phyloP scores from a whole-genome alignment of 2,888 invertebrate species.

The Pyrgus malvae region DNA sequence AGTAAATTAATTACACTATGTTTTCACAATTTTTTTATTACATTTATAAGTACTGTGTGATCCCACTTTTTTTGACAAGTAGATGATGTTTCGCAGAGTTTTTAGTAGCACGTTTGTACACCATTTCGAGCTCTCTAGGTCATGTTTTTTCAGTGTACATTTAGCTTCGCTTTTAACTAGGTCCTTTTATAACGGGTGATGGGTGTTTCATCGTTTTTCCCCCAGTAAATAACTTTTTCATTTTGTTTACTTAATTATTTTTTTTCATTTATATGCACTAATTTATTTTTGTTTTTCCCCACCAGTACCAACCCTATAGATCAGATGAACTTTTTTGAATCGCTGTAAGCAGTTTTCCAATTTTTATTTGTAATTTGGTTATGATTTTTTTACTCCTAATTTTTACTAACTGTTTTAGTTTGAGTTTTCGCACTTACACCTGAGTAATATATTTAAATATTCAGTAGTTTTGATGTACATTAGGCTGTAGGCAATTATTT shows the following conservation, averaged over 20 bases:
- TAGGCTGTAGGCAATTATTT: not conserved
- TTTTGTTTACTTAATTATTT: constrained; percentile 14
- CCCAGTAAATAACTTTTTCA: constrained; percentile 46
- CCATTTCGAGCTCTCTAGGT: too few species aligned
- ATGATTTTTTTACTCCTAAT: constrained; percentile 26
- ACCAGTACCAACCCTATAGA: constrained; percentile 80
- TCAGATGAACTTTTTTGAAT: constrained; percentile 82
- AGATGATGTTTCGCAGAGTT: too few species aligned
- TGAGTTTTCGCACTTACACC: constrained; percentile 21
- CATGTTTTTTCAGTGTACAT: too few species aligned
- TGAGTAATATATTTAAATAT: constrained; percentile 2
- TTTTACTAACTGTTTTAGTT: constrained; percentile 30
- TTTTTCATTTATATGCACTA: constrained; percentile 51
- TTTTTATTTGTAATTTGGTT: constrained; percentile 26
- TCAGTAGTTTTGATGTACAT: not conserved
- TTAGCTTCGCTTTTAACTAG: constrained; percentile 43
- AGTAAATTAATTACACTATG: too few species aligned
- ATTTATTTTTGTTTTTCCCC: constrained; percentile 60
- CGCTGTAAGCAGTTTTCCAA: constrained; percentile 73
- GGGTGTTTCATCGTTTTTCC: constrained; percentile 36
- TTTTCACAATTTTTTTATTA: too few species aligned
- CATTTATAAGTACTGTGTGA: too few species aligned
- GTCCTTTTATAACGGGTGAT: constrained; percentile 43
- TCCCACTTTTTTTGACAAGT: too few species aligned
- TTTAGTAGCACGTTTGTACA: too few species aligned